These are phyloP conservation scores for Euplexia lucipara DNA, from an alignment of 2,888 invertebrate genomes.

Conservation along the genomic window DNA sequence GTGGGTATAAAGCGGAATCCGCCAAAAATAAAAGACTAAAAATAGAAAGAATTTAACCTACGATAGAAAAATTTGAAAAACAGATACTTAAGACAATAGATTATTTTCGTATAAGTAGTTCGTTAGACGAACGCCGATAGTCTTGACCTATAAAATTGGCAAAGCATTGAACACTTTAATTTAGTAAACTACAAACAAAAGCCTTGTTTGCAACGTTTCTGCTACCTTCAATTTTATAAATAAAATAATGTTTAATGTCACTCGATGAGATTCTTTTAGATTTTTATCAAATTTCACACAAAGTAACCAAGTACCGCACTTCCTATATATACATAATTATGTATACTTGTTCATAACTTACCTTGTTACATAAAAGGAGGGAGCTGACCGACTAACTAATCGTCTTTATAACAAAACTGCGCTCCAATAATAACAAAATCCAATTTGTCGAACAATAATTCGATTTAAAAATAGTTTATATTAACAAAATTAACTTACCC, in stretches of 20 bases:
- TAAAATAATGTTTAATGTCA: constrained; percentile 2
- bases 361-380: constrained; percentile 56
- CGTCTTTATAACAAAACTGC: constrained; percentile 42
- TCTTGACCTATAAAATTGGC: constrained; percentile 40
- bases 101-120: constrained; percentile 1
- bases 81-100: constrained; percentile 7
- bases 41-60: constrained; percentile 2
- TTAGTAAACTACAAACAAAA: not conserved
- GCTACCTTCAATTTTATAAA: constrained; percentile 3
- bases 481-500: constrained; percentile 62
- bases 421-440: constrained; percentile 61
- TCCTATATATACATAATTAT: constrained; percentile 45
- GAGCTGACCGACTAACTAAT: constrained; percentile 5
- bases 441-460: constrained; percentile 71
- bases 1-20: not conserved
- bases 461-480: constrained; percentile 68
- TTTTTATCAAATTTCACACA: constrained; percentile 33
- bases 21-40: constrained; percentile 2
- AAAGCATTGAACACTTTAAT: not conserved
- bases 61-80: not conserved
- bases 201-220: constrained; percentile 9
- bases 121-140: not conserved
- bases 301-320: constrained; percentile 38
- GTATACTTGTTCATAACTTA: constrained; percentile 31
- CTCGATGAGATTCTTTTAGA: constrained; percentile 7